Conservation (phyloP, 2,888 invertebrate species). For the Polymixis lichenea region DNA sequence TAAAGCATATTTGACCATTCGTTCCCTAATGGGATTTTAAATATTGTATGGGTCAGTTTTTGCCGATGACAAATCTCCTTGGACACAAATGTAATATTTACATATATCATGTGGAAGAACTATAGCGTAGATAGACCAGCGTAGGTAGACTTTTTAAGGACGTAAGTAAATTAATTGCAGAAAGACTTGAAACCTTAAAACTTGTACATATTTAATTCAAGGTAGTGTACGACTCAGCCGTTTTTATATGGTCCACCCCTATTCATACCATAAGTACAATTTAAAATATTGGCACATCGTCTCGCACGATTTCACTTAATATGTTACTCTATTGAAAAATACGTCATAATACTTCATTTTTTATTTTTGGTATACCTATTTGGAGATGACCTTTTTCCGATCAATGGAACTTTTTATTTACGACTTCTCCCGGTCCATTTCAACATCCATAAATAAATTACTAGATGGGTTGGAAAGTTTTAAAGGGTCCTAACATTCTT, state of each 20-base stretch:
- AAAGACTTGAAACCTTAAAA: background rate
- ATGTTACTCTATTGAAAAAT: background rate
- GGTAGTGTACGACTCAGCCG: background rate
- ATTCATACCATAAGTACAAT: background rate
- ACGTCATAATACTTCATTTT: background rate
- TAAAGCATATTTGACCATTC: too few species aligned
- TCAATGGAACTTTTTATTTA: conserved; percentile 42
- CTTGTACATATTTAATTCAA: background rate
- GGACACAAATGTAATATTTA: background rate
- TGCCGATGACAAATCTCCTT: too few species aligned
- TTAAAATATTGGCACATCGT: background rate
- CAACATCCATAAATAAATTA: conserved; percentile 29
- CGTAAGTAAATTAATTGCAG: background rate
- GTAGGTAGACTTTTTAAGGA: too few species aligned
- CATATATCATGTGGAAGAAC: background rate
- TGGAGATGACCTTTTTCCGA: conserved; percentile 21
- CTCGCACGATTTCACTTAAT: background rate
- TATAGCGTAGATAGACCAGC: background rate
- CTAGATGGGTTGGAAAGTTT: conserved; percentile 39
- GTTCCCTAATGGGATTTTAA: too few species aligned
- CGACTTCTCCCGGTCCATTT: conserved; percentile 20
- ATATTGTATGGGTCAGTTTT: too few species aligned
- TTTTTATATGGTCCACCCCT: background rate
- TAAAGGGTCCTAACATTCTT: conserved; percentile 9
- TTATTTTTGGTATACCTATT: conserved; percentile 2